phyloP scores from a whole-genome alignment of 2,113 vertebrate genomes.

The Megaceryle maxima region DNA sequence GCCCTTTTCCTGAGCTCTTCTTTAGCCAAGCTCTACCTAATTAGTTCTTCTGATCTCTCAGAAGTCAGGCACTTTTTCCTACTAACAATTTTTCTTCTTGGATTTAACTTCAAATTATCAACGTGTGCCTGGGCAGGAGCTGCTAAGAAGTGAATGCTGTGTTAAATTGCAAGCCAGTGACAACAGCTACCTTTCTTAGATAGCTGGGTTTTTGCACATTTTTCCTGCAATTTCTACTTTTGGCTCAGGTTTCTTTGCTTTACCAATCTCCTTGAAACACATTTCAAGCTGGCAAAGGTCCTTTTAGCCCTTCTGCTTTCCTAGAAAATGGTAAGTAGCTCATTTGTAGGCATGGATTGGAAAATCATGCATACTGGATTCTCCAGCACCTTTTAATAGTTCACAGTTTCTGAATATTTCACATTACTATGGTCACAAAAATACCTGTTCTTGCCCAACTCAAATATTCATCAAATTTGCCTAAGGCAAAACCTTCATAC shows the following conservation, averaged over 20 bases:
- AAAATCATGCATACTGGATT: neutral
- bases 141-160: neutral
- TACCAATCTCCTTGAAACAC: conserved; percentile 1
- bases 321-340: neutral
- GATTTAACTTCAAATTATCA: neutral
- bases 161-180: neutral
- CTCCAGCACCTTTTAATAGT: neutral
- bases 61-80: neutral
- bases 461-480: conserved; percentile 7
- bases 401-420: neutral
- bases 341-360: neutral
- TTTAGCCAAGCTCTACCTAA: neutral
- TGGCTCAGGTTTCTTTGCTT: neutral
- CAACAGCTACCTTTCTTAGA: neutral
- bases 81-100: neutral
- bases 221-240: neutral
- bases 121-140: neutral
- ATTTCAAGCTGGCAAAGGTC: neutral
- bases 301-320: neutral
- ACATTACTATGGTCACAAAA: neutral
- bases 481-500: conserved; percentile 19
- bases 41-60: neutral
- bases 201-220: neutral
- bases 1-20: neutral
- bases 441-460: neutral